Evolutionary conservation across 1,140 invertebrate genomes (phyloP), one percentile per base, ranked within the genome.

Genomic region (Phortica variegata): DNA sequence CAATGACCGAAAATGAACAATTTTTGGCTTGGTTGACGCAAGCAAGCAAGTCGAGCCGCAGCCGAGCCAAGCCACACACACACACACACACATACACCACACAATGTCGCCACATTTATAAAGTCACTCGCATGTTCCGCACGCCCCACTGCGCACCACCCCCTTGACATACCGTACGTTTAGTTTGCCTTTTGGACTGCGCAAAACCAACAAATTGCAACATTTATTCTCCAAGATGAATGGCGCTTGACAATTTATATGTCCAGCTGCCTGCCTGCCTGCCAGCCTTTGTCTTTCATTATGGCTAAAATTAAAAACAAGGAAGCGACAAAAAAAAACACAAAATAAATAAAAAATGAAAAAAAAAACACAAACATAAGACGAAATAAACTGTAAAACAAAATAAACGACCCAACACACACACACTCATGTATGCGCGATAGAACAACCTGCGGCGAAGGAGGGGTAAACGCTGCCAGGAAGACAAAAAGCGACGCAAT

Each of bases 241-340:
- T 68, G 65, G 52, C 65, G 61, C 65, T 68, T 69, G 65, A 68
- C 65, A 68, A 69, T 68, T 68, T 68, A 68, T 69, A 68, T 65
- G 61, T 68, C 61, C 55, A 57, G 45, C 65, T 13, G 33, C 6
- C 6, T 13, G 16, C 33, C 16, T 6, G 12, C 12, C 33, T n/a
- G n/a, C n/a, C n/a, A n/a, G n/a, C n/a, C n/a, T 47, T 47, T 56
- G 52, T 58, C 31, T 40, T 38, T 69, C 58, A 69, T 69, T 70
- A 69, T 69, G 48, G 65, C 65, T 58, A 69, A 68, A 68, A 69
- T 68, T 68, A 68, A 68, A 69, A 69, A 68, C 65, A 69, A 60
- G 56, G 45, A 53, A 53, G 32, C 57, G 40, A 47, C 49, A 57
- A 57, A 59, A 60, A 59, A 60, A 52, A 17, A 5, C 18, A 53